phyloP scores from a whole-genome alignment of 2,888 invertebrate genomes.

The Octodonta nipae region DNA sequence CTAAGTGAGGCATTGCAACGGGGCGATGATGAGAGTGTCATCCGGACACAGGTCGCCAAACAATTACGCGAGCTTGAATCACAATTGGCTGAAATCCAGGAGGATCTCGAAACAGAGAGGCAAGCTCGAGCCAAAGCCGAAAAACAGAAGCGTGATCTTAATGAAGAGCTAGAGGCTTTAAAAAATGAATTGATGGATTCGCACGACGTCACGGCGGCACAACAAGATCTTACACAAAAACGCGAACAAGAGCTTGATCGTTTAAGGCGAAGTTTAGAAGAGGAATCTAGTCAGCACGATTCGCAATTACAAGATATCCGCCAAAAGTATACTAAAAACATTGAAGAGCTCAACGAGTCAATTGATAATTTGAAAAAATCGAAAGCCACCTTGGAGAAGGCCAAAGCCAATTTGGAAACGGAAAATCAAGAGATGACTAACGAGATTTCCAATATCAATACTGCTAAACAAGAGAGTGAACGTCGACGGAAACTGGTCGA shows the following conservation, averaged over 20 bases:
- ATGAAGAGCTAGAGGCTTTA: constrained; percentile 91
- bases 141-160: constrained; percentile 84
- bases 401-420: constrained; percentile 75
- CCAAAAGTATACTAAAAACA: constrained; percentile 82
- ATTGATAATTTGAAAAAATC: constrained; percentile 78
- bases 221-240: constrained; percentile 88
- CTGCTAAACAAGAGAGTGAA: constrained; percentile 76
- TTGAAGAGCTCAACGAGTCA: constrained; percentile 80
- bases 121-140: constrained; percentile 86
- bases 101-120: constrained; percentile 93
- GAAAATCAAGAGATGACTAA: constrained; percentile 90
- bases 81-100: constrained; percentile 84
- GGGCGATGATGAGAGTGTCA: constrained; percentile 86
- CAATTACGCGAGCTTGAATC: constrained; percentile 81
- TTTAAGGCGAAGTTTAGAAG: constrained; percentile 84
- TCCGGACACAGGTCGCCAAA: constrained; percentile 75
- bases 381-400: constrained; percentile 78
- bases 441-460: constrained; percentile 76
- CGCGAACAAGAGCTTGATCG: constrained; percentile 90
- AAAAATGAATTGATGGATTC: constrained; percentile 95
- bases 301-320: constrained; percentile 71
- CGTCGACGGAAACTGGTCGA: constrained; percentile 90
- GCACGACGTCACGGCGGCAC: constrained; percentile 89
- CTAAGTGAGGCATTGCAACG: constrained; percentile 73
- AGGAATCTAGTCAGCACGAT: constrained; percentile 78